Base-by-base conservation (phyloP, 2,888 invertebrate genomes). In the Leptothorax acervorum region DNA sequence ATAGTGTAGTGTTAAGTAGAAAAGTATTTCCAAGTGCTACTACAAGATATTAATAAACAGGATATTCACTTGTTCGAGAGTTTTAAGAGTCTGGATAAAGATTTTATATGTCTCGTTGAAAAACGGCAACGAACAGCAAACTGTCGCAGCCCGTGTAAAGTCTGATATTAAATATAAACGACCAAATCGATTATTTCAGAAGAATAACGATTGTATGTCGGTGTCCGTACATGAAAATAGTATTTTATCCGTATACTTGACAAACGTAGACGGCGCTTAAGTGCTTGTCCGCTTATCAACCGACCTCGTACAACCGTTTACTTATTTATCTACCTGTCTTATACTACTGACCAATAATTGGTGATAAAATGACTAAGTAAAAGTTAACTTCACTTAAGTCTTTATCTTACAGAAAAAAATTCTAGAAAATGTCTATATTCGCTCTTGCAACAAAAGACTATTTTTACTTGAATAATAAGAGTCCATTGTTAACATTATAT, bases 181-280 rank as follows among this genome's bases (percentile, higher is more conserved):
- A 65, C 35, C 18, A 51, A 65, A 63, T 75, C 18, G 8, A 63
- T 76, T 51, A 65, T 65, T 23, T 39, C 12, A 1, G 15, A 75
- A 8, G 15, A 5, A 76, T 63, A 35, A 62, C 62, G 75, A 48
- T 75, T 75, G 48, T 31, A 75, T 9, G 62, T 28, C 35, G 62
- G 48, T 62, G 35, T 48, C 15, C 35, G 48, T 65, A 62, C 23
- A 78, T 78, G 78, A 70, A 78, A 78, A 78, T 78, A 78, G 78
- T 78, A 78, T 70, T 78, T 57, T 70, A 78, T 68, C 71, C 78
- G 42, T 70, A 51, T 65, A 55, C 78, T 78, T 45, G 78, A 78
- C 42, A 70, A 55, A 78, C n/a, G 42, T 70, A 78, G 78, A 78
- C 70, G n/a, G 55, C 55, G 70, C 78, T 78, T 78, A 78, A 68